These are phyloP conservation scores for Branchinecta lindahli DNA, from an alignment of 1,140 invertebrate species.

Conservation along the genomic window DNA sequence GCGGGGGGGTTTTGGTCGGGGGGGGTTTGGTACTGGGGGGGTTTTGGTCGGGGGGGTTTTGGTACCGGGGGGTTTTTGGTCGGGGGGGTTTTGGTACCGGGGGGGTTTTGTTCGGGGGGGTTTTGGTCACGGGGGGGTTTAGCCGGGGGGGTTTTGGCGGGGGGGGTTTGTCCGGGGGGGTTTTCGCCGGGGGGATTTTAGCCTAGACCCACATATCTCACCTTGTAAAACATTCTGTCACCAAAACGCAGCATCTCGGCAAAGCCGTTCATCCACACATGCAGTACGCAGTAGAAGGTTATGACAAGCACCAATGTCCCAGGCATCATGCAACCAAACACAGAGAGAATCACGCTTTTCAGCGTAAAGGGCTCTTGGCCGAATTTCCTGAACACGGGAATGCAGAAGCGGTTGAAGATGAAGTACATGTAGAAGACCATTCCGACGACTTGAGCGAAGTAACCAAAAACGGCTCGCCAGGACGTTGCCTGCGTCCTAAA, in stretches of 20 bases:
- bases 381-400: slow-evolving; percentile 52
- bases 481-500: slow-evolving; percentile 47
- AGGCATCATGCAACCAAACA: slow-evolving; percentile 57
- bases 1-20: too few relatives aligned
- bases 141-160: too few relatives aligned
- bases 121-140: too few relatives aligned
- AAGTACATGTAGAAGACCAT: slow-evolving; percentile 63
- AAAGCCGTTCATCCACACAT: slow-evolving; percentile 74
- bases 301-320: slow-evolving; percentile 53
- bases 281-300: slow-evolving; percentile 68
- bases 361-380: slow-evolving; percentile 44
- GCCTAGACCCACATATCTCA: too few relatives aligned
- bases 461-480: slow-evolving; percentile 52
- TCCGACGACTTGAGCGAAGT: slow-evolving; percentile 54
- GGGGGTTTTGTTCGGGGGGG: too few relatives aligned
- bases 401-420: slow-evolving; percentile 54
- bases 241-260: slow-evolving; percentile 72
- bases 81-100: too few relatives aligned
- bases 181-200: too few relatives aligned
- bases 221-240: slow-evolving; percentile 67
- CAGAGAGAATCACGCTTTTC: slow-evolving; percentile 41
- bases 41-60: too few relatives aligned
- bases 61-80: too few relatives aligned
- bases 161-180: too few relatives aligned
- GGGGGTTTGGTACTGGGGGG: too few relatives aligned